Base-by-base conservation (phyloP, 2,113 vertebrate species). In the Oncorhynchus clarkii region DNA sequence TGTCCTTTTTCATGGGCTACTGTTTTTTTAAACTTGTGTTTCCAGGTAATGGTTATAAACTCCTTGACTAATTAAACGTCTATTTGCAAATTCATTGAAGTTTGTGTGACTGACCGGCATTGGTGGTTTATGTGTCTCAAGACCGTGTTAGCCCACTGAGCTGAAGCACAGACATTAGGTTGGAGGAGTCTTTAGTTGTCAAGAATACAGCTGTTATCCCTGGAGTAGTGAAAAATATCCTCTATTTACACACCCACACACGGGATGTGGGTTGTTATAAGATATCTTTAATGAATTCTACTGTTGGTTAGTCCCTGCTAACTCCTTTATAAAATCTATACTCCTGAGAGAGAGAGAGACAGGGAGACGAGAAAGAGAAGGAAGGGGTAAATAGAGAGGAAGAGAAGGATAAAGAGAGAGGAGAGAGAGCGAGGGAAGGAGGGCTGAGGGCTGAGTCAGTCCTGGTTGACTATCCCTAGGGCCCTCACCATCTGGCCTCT, bases 381-480 rank as follows among this genome's bases (percentile, higher is more conserved):
- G 49, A 4, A 14, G 13, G 2, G 12, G 34, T 22, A 3, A 54
- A 24, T 0, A 26, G 24, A 26, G 3, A 26, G 24, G 24, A 1
- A 2, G 26, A 68, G 14, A 31, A 72, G 76, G 3, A 3, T 31
- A 31, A 4, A 31, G 31, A 1, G 31, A 34, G 31, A 34, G 78
- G 82, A 34, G 84, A 80, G 78, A 14, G n/a, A 81, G 71, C 60
- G 82, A 87, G 11, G 49, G 16, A 54, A 54, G 51, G 51, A 54
- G 51, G 4, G 5, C 3, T 54, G 51, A 18, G 14, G 16, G 51
- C 51, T 54, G 51, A 54, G 51, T 54, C 51, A 54, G 16, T 54
- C 16, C 51, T 54, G 16, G 51, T 5, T 18, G 51, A 54, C 51
- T 18, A 18, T 18, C 51, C 51, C 5, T 5, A 18, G 16, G 49